These are phyloP conservation scores for Meloidogyne chitwoodi DNA, from an alignment of 1,140 invertebrate species.

Conservation along the genomic window DNA sequence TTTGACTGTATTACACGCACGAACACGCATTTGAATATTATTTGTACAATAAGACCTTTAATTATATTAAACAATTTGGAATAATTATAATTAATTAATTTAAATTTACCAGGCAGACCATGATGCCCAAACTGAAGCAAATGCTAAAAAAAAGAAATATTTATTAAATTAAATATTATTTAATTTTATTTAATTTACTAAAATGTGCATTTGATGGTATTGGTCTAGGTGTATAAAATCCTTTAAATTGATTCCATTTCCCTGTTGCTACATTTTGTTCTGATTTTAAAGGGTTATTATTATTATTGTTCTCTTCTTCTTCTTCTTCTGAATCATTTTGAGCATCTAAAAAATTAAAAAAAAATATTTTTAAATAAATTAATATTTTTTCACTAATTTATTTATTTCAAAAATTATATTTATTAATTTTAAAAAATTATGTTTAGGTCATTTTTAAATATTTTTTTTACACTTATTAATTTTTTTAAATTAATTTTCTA, in stretches of 20 bases:
- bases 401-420: too few relatives aligned
- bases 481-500: too few relatives aligned
- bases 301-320: neutral
- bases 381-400: too few relatives aligned
- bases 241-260: constrained; percentile 53
- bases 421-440: too few relatives aligned
- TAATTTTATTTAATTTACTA: constrained; percentile 29
- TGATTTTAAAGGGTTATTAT: neutral
- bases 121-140: constrained; percentile 55
- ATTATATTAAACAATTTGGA: neutral
- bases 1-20: constrained; percentile 59
- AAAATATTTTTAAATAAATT: too few relatives aligned
- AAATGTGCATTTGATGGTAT: constrained; percentile 50
- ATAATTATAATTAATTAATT: neutral
- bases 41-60: constrained; percentile 51
- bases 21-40: constrained; percentile 50
- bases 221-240: constrained; percentile 52
- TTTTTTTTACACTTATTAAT: too few relatives aligned
- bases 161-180: neutral
- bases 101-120: constrained; percentile 51
- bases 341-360: neutral
- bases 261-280: constrained; percentile 32
- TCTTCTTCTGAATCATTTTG: neutral
- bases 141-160: constrained; percentile 48
- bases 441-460: too few relatives aligned